These are phyloP conservation scores for Tetrapedia diversipes DNA, from an alignment of 2,888 invertebrate species.

Conservation along the genomic window DNA sequence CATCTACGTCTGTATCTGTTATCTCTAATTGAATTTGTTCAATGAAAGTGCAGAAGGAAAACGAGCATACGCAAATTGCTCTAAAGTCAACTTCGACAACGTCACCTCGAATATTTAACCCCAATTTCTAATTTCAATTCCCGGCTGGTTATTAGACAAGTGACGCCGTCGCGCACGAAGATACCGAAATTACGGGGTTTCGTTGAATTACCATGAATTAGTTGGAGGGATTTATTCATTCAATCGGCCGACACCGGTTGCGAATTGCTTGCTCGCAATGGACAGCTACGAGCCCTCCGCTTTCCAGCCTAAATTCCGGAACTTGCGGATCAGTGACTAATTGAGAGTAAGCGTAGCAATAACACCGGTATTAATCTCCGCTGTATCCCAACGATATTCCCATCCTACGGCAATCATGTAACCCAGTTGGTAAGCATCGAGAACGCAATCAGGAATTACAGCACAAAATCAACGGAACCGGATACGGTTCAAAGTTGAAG, in stretches of 20 bases:
- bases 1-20: too few species aligned
- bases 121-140: background rate
- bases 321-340: constrained; percentile 61
- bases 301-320: constrained; percentile 51
- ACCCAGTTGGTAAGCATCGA: constrained; percentile 8
- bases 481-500: too few species aligned
- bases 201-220: constrained; percentile 12
- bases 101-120: background rate
- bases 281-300: constrained; percentile 14
- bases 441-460: constrained; percentile 23
- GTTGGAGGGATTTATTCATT: constrained; percentile 25
- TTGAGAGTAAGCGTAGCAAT: constrained; percentile 64
- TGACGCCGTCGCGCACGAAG: background rate
- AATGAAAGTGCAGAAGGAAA: too few species aligned
- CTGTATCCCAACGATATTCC: constrained; percentile 38
- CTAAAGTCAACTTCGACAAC: background rate
- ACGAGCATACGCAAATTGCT: too few species aligned
- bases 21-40: background rate
- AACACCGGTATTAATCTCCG: constrained; percentile 59
- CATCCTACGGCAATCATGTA: constrained; percentile 41
- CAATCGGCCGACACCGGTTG: constrained; percentile 24
- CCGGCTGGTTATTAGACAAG: background rate
- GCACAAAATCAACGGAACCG: constrained; percentile 11
- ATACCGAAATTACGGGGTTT: constrained; percentile 6
- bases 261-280: constrained; percentile 22